Base-by-base conservation (phyloP, 2,888 invertebrate species). In the Micropterix aruncella region DNA sequence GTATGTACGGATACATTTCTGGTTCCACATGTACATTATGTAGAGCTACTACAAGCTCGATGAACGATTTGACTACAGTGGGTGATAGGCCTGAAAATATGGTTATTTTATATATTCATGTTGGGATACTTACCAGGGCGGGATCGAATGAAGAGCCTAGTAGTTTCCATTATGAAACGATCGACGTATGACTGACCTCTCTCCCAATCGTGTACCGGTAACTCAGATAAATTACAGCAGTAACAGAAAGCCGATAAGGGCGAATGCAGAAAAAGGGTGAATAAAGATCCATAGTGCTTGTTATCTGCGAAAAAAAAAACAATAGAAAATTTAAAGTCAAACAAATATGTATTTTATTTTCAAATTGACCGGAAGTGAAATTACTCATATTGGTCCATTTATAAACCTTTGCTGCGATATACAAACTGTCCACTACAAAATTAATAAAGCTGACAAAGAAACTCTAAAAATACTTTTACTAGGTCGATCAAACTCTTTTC, bases 201-300 rank as follows among this genome's bases (percentile, higher is more conserved):
- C 60, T 94, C 91, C 94, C 94, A 95, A 56, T 86, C 79, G 52
- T 83, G 80, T 54, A 91, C 79, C 39, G 88, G 81, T 52, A 93
- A 79, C 57, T 82, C 88, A 54, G 80, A 80, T 49, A 95, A 79
- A 62, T 91, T 90, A 62, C 92, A 91, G 58, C 90, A 82, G 63
- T 86, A 84, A 70, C 93, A 93, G 60, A 95, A 82, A 50, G 90
- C 92, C 57, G 89, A 86, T 58, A 95, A 73, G 39, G 96, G 95
- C 57, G 89, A 87, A 69, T 95, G 93, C 54, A 96, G 80, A 74
- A 96, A 96, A 60, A 95, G 73, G 18, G 95, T 95, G 69, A 96
- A 93, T 53, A 96, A 72, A 57, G 87, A 92, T 48, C 95, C 96
- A 57, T 90, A 84, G 73, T 82, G 82, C 14, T n/a, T 19, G 37